Evolutionary conservation across 2,113 vertebrate genomes (phyloP).

Genomic region (Notothenia coriiceps): DNA sequence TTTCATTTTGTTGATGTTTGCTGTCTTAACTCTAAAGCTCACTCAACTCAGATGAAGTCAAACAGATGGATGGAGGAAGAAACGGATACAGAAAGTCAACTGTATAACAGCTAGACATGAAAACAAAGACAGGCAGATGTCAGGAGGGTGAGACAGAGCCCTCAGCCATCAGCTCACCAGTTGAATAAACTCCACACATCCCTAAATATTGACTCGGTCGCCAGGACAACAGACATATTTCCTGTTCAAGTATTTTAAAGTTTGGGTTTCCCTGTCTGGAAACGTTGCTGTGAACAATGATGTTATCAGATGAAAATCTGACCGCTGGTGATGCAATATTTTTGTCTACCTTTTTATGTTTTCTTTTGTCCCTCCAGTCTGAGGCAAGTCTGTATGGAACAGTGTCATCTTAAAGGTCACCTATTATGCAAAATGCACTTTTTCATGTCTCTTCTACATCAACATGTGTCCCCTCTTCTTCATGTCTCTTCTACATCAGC

Average conservation of each 20-base stretch:
- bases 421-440: too few relatives aligned
- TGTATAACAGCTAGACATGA: neutral
- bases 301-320: constrained; percentile 41
- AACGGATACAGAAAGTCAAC: neutral
- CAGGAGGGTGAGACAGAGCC: constrained; percentile 17
- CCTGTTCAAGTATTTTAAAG: constrained; percentile 36
- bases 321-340: constrained; percentile 24
- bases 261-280: constrained; percentile 59
- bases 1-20: neutral
- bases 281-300: constrained; percentile 37
- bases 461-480: too few relatives aligned
- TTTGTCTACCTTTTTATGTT: constrained; percentile 1
- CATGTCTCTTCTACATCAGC: too few relatives aligned
- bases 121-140: constrained; percentile 27
- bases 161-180: constrained; percentile 39
- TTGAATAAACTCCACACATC: constrained; percentile 37
- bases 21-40: neutral
- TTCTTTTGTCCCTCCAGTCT: neutral
- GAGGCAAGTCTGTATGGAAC: constrained; percentile 28
- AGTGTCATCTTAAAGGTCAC: neutral
- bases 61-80: neutral
- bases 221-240: constrained; percentile 55
- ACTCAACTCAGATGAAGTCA: neutral
- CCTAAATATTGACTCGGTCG: constrained; percentile 67
- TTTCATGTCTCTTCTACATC: too few relatives aligned